These are phyloP conservation scores for Digitonthophagus gazella DNA, from an alignment of 2,888 invertebrate genomes.

Conservation along the genomic window DNA sequence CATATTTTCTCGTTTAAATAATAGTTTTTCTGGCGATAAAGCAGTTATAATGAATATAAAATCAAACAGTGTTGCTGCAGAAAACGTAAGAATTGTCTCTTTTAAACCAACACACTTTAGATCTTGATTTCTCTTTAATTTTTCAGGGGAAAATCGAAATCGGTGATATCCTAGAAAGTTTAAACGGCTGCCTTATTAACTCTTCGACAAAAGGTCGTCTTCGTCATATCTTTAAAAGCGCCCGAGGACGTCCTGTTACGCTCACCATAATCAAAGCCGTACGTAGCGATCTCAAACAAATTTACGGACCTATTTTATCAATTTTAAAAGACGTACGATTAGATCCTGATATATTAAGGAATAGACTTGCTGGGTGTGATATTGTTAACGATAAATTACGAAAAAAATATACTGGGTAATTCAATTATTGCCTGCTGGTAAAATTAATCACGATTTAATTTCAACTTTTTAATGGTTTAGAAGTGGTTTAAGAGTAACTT, in stretches of 20 bases:
- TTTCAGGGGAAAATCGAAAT: conserved; percentile 57
- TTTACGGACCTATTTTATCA: conserved; percentile 52
- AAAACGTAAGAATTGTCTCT: conserved; percentile 56
- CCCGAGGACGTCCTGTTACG: conserved; percentile 52
- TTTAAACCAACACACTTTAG: neutral
- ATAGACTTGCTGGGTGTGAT: conserved; percentile 13
- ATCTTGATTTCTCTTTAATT: conserved; percentile 19
- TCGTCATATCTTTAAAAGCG: conserved; percentile 52
- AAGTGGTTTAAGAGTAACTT: conserved; percentile 51
- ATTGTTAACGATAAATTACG: neutral
- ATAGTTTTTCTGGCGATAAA: conserved; percentile 59
- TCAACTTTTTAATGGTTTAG: conserved; percentile 28
- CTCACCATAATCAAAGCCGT: conserved; percentile 58
- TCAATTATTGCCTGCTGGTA: neutral
- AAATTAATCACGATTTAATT: no score
- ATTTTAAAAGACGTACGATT: conserved; percentile 42
- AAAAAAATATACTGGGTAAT: conserved; percentile 17
- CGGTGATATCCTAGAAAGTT: conserved; percentile 64
- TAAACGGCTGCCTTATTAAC: conserved; percentile 58
- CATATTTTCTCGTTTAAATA: conserved; percentile 30
- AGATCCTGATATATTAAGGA: conserved; percentile 35
- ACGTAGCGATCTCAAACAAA: conserved; percentile 42
- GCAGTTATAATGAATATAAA: conserved; percentile 60
- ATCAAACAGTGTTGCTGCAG: conserved; percentile 61
- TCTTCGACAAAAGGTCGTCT: conserved; percentile 53